phyloP scores from a whole-genome alignment of 2,888 invertebrate species.

The Microdon myrmicae region DNA sequence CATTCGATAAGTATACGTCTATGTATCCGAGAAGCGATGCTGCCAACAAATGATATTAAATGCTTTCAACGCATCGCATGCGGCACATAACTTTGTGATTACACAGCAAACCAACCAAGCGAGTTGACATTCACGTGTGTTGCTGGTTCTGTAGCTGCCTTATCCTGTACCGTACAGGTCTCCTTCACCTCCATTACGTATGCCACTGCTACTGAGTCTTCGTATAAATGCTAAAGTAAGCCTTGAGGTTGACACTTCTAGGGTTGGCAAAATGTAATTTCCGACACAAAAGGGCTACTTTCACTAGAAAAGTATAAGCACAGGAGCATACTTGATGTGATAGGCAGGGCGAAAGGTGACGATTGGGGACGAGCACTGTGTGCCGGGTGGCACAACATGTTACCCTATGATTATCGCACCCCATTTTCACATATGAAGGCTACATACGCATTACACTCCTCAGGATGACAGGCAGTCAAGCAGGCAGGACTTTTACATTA shows the following conservation, averaged over 20 bases:
- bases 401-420: constrained; percentile 46
- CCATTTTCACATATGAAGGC: constrained; percentile 34
- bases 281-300: constrained; percentile 49
- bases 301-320: constrained; percentile 26
- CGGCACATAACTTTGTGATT: constrained; percentile 45
- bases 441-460: background rate
- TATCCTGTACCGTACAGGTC: too few species aligned
- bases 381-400: constrained; percentile 26
- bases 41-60: constrained; percentile 48
- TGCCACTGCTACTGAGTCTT: constrained; percentile 1
- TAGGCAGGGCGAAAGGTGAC: too few species aligned
- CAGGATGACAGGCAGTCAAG: constrained; percentile 2
- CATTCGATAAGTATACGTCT: constrained; percentile 3
- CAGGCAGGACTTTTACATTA: constrained; percentile 35
- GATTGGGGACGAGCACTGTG: constrained; percentile 2
- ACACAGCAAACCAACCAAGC: constrained; percentile 41
- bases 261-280: constrained; percentile 49
- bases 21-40: constrained; percentile 5
- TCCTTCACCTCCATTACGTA: too few species aligned
- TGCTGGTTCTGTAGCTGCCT: background rate
- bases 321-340: too few species aligned
- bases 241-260: constrained; percentile 45
- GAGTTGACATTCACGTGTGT: constrained; percentile 41
- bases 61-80: constrained; percentile 43
- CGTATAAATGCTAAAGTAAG: constrained; percentile 23